Evolutionary conservation across 2,888 invertebrate genomes (phyloP), one percentile per base, ranked within the genome.

Genomic region (Pediacus dermestoides): DNA sequence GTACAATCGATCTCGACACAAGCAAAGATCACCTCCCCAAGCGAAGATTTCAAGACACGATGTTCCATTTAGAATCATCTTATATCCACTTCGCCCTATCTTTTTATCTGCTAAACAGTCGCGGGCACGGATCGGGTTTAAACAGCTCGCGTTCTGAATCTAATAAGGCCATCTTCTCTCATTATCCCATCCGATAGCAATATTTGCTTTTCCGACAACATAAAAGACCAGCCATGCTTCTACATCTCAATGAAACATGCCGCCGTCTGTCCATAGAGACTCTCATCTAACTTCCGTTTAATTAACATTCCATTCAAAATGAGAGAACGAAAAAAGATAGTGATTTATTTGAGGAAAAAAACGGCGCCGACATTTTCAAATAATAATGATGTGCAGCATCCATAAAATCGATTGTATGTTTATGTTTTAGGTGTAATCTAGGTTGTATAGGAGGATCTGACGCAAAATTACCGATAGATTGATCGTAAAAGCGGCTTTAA

Each of bases 21-120:
- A 49, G 48, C 43, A 50, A 48, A 42, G 53, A 53, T 55, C 51
- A 48, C 51, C 51, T 52, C 52, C 51, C 51, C 36, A 44, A 46
- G 54, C 48, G 50, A 48, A 52, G 52, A 56, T 55, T 53, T 50
- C 39, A 37, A 47, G 47, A 53, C 53, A 57, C 47, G 54, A 51
- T 54, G 52, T 51, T 53, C 52, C 56, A 55, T 55, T 57, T 57
- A 53, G 50, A 53, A 50, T 52, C 52, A 50, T 52, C 56, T 55
- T 47, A 54, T 53, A 7, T 13, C 52, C 47, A 39, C 46, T 49
- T 45, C 40, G 37, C 42, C 47, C 47, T 48, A 52, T 57, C 50
- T 55, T 52, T 53, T 52, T 50, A 46, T 53, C 51, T 46, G 44
- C 40, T 50, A 52, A 56, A 53, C 44, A 52, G 46, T 50, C 48